phyloP scores from a whole-genome alignment of 1,140 invertebrate species.

The Notospermus geniculatus region DNA sequence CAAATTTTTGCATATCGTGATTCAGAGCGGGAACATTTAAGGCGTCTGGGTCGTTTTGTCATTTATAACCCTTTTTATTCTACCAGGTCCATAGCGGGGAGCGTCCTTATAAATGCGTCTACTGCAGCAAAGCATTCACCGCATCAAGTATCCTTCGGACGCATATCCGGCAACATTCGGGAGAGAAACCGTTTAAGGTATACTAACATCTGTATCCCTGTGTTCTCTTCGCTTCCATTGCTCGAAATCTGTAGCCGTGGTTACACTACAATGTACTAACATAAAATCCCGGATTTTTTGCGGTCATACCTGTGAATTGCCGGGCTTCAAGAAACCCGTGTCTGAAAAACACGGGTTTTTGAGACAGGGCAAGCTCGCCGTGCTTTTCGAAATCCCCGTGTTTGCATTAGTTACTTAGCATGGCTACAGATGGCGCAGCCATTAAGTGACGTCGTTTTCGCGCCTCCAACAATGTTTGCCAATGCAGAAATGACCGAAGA shows the following conservation, averaged over 20 bases:
- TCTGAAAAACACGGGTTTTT: no score
- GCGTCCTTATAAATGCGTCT: constrained; percentile 64
- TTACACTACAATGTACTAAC: background rate
- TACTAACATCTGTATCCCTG: constrained; percentile 47
- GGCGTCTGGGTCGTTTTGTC: no score
- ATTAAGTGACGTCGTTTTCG: no score
- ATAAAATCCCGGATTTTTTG: background rate
- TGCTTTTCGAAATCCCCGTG: background rate
- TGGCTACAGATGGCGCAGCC: no score
- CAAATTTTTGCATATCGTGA: no score
- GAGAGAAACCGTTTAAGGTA: constrained; percentile 75
- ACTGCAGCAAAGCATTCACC: constrained; percentile 90
- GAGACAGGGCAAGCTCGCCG: no score
- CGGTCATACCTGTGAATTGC: no score
- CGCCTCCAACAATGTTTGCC: no score
- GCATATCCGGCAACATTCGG: constrained; percentile 84
- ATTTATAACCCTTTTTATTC: background rate
- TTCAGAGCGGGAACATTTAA: no score
- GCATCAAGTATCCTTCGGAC: constrained; percentile 85
- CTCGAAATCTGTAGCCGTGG: no score
- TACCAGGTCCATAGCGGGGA: constrained; percentile 59
- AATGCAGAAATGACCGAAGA: no score
- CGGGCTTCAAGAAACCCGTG: no score
- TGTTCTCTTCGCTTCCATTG: background rate
- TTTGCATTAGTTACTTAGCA: background rate